Evolutionary conservation across 1,140 invertebrate genomes (phyloP).

Genomic region (Halesus radiatus): DNA sequence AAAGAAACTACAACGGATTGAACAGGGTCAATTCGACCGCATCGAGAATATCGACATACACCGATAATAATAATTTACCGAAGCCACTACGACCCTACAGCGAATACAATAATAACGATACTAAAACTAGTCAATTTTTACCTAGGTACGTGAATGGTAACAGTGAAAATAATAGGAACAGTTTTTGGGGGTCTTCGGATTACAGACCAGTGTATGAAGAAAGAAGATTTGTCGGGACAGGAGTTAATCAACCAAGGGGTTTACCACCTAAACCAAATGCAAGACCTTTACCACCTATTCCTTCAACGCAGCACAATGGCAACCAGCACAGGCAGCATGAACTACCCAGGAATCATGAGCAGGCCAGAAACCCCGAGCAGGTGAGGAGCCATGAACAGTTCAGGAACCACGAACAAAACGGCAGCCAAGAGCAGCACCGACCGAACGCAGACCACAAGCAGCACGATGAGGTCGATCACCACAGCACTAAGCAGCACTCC

Average conservation of each 20-base stretch:
- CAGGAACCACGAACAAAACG: neutral
- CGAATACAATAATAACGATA: conserved; percentile 60
- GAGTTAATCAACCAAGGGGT: conserved; percentile 31
- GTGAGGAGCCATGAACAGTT: neutral
- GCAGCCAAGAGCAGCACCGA: neutral
- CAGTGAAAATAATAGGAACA: conserved; percentile 49
- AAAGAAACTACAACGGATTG: conserved; percentile 44
- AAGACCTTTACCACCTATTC: conserved; percentile 39
- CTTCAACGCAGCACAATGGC: neutral
- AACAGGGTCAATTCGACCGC: conserved; percentile 52
- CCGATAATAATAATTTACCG: conserved; percentile 37
- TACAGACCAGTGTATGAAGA: conserved; percentile 52
- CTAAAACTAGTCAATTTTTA: conserved; percentile 52
- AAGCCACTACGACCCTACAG: conserved; percentile 64
- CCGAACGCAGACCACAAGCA: neutral
- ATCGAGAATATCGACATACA: conserved; percentile 52
- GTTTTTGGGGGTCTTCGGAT: conserved; percentile 52
- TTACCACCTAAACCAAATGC: conserved; percentile 47
- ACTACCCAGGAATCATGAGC: neutral
- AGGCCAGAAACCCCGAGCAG: neutral
- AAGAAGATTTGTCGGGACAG: conserved; percentile 24
- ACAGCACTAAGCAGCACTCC: neutral
- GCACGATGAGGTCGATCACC: neutral
- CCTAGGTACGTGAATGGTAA: conserved; percentile 49
- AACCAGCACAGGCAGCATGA: neutral